Evolutionary conservation across 2,797 vertebrate species (phyloP), one percentile per base, ranked within the genome.

Genomic region (Spinibarbus caldwelli): DNA sequence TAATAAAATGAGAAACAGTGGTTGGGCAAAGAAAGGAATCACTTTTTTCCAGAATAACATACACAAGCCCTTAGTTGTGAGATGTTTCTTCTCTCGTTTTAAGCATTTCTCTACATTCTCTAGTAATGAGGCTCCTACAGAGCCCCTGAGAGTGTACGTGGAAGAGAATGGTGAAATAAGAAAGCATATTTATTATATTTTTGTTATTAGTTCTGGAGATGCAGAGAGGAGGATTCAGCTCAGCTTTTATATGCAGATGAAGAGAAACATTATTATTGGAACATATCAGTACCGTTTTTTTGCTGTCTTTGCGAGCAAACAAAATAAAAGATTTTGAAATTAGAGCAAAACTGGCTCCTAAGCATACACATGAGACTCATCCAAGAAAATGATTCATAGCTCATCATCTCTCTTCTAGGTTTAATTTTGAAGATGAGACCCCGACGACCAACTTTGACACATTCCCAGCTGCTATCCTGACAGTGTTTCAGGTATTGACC

Each of bases 381-480:
- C 47, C 79, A 81, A 80, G 45, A 36, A 36, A 80, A 80, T 52
- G 23, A 81, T 70, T 72, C 26, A 64, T 23, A 21, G 45, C 31
- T 34, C 78, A 15, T 78, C 78, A 85, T 79, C 80, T 83, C 87
- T 78, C 78, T 57, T 85, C n/a, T 89, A 99, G 98, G 91, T 99
- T 99, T 94, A 98, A 99, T 94, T 99, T 99, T 91, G 92, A 96
- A 70, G 96, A 98, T 0, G 97, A 98, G 94, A 99, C 98, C 0
- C 97, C 98, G 0, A 99, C 97, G 5, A 99, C 98, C 6, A 99
- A 99, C 93, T 99, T 99, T 0, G 98, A 99, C 89, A 99, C 97
- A 1, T 99, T 99, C 88, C 97, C 98, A 5, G 97, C 98, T 0
- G 98, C 98, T 47, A 99, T 99, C 88, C 96, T 99, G 86, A 99